Evolutionary conservation across 2,888 invertebrate genomes (phyloP).

Genomic region (Mayetiola destructor): DNA sequence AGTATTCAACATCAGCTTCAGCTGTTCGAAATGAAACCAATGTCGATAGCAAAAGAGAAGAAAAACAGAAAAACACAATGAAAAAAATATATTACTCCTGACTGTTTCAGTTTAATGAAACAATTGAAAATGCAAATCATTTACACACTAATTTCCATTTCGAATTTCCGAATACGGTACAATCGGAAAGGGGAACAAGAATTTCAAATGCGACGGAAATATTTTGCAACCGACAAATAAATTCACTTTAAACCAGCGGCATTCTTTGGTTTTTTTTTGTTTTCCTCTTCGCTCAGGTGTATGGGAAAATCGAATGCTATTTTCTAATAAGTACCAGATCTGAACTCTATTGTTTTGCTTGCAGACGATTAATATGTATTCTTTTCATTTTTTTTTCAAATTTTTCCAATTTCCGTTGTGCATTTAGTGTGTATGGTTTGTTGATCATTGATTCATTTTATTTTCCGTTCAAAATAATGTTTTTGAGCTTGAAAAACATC

Average conservation of each 20-base stretch:
- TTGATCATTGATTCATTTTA: no score
- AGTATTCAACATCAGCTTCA: constrained; percentile 32
- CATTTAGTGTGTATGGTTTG: not conserved
- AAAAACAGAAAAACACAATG: not conserved
- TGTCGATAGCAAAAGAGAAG: not conserved
- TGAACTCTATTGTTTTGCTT: not conserved
- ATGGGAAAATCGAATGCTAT: no score
- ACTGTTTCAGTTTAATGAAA: not conserved
- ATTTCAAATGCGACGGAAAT: not conserved
- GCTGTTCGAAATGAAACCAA: no score
- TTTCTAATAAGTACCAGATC: no score
- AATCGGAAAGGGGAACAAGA: not conserved
- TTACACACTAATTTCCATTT: not conserved
- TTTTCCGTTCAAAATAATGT: no score
- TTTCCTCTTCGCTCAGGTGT: not conserved
- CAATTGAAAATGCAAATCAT: not conserved
- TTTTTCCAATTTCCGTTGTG: not conserved
- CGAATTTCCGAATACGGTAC: not conserved
- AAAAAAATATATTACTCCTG: not conserved
- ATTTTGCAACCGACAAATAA: no score
- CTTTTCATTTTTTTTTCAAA: not conserved
- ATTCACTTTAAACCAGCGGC: not conserved
- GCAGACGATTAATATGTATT: not conserved
- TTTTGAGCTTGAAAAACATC: not conserved
- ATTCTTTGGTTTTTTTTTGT: not conserved